phyloP scores from a whole-genome alignment of 2,888 invertebrate species.

The Sphecodes monilicornis region DNA sequence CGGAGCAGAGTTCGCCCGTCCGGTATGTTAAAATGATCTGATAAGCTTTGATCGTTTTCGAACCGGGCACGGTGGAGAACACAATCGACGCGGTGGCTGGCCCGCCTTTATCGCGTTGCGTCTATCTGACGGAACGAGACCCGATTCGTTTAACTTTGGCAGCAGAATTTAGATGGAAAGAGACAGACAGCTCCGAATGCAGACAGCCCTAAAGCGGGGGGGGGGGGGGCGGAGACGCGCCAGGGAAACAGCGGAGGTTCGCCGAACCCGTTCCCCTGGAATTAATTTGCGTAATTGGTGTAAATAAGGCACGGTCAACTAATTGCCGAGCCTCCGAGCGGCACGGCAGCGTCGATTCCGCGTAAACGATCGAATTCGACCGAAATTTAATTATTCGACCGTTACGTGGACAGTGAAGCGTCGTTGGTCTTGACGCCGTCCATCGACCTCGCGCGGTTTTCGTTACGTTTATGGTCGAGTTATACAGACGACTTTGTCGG shows the following conservation, averaged over 20 bases:
- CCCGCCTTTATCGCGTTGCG: background rate
- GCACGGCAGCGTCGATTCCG: slow-evolving; percentile 10
- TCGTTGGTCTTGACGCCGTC: background rate
- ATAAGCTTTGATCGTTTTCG: background rate
- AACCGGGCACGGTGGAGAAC: background rate
- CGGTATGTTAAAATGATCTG: background rate
- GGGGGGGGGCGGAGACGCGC: background rate
- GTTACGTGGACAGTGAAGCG: slow-evolving; percentile 3
- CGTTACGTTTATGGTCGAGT: too few species aligned
- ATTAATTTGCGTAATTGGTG: slow-evolving; percentile 49
- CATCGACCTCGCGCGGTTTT: slow-evolving; percentile 1
- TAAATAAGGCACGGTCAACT: slow-evolving; percentile 25
- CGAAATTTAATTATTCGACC: slow-evolving; percentile 37
- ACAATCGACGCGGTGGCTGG: background rate
- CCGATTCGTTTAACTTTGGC: background rate
- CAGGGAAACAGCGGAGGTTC: slow-evolving; percentile 3
- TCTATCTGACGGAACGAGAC: background rate
- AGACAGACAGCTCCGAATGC: too few species aligned
- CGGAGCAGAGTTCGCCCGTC: background rate
- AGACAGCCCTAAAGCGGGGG: too few species aligned
- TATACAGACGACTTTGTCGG: too few species aligned
- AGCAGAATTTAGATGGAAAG: background rate
- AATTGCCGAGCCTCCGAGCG: slow-evolving; percentile 28
- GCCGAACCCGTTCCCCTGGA: slow-evolving; percentile 15
- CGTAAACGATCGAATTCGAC: slow-evolving; percentile 34